Conservation (phyloP, 2,113 vertebrate genomes). For the Phasianus colchicus region DNA sequence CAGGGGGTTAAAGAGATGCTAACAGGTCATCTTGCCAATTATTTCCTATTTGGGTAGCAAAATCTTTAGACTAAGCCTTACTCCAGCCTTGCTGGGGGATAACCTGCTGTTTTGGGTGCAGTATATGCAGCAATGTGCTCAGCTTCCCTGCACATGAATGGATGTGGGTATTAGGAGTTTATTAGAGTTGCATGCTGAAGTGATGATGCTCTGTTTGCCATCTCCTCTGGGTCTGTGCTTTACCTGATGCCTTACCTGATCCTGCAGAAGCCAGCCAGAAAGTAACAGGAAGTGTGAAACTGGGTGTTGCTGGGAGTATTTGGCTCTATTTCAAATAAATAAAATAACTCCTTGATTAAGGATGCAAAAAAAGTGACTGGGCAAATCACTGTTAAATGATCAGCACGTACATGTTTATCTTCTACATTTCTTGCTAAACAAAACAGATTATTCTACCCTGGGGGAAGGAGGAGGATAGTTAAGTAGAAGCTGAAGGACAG, state of each 20-base stretch:
- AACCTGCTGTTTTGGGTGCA: background rate
- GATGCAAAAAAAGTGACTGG: background rate
- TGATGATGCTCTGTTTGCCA: background rate
- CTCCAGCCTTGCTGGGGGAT: background rate
- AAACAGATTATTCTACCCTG: conserved; percentile 34
- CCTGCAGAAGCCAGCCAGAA: background rate
- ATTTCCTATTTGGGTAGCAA: background rate
- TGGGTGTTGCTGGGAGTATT: background rate
- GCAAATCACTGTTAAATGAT: background rate
- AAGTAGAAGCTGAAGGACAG: conserved; percentile 40
- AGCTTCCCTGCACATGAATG: background rate
- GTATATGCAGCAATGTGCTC: too few species aligned
- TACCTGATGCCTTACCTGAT: background rate
- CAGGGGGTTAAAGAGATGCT: background rate
- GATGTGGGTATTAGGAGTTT: background rate
- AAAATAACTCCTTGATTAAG: background rate
- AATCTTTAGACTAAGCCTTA: background rate
- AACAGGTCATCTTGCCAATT: background rate
- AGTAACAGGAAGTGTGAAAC: background rate
- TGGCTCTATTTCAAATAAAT: background rate
- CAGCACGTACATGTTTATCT: conserved; percentile 29
- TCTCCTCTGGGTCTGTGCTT: background rate
- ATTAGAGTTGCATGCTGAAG: background rate
- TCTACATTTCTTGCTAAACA: conserved; percentile 26
- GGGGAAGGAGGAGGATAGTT: background rate